These are phyloP conservation scores for Aurelia coerulea DNA, from an alignment of 30 jellyfish, hydroid and myxozoan species.

Conservation along the genomic window DNA sequence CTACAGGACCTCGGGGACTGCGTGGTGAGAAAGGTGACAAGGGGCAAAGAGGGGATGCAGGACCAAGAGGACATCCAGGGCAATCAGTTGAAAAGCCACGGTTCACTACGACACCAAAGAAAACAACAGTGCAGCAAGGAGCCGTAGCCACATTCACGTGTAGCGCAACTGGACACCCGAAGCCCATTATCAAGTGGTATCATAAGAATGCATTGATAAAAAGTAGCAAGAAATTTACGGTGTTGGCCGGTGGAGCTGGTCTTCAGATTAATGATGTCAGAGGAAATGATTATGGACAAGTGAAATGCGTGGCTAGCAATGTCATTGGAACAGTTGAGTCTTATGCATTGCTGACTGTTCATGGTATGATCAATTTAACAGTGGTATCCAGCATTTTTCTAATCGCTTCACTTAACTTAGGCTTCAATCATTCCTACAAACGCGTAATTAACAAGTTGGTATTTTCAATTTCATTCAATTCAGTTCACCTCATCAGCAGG, in stretches of 20 bases:
- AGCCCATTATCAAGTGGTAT: slow-evolving; percentile 33
- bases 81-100: slow-evolving; percentile 21
- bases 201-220: background rate
- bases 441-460: no score
- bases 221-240: background rate
- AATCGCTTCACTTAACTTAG: no score
- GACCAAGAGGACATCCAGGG: slow-evolving; percentile 59
- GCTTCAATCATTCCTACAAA: no score
- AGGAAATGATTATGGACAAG: slow-evolving; percentile 6
- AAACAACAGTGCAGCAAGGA: background rate
- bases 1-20: background rate
- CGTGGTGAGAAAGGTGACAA: background rate
- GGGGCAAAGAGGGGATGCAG: slow-evolving; percentile 40
- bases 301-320: slow-evolving; percentile 32
- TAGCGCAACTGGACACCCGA: slow-evolving; percentile 26
- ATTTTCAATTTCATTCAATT: no score
- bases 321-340: slow-evolving; percentile 30
- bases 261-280: slow-evolving; percentile 15
- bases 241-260: background rate
- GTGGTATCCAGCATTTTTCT: no score
- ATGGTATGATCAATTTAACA: background rate
- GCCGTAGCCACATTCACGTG: slow-evolving; percentile 13
- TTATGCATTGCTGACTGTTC: slow-evolving; percentile 7
- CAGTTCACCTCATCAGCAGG: no score
- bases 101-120: background rate